Base-by-base conservation (phyloP, 2,888 invertebrate species). In the Drosophila ustulata region DNA sequence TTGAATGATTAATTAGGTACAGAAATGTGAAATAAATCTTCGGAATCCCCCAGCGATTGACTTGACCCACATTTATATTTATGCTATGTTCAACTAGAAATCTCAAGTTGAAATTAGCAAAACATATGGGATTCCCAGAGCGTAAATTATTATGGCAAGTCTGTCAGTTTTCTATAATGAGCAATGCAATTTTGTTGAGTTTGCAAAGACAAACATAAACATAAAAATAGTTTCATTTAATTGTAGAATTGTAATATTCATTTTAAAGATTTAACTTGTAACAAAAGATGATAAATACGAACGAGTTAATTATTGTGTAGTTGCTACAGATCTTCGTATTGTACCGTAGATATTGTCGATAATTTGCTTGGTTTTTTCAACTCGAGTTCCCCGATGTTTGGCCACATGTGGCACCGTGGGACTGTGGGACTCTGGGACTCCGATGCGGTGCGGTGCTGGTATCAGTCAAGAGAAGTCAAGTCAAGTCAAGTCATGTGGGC, bases 401-500 rank as follows among this genome's bases (percentile, higher is more conserved):
- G 39, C 18, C 39, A 41, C 39, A 41, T 41, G 39, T 53, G 18
- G 4, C 1, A 1, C 28, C 23, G 6, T 23, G 50, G 26, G 11
- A 34, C 34, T 34, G 28, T 50, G 11, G 3, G 1, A 0, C 26
- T 30, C 2, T 30, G 50, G 25, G 4, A 23, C 25, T 23, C 7
- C n/a, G n/a, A 6, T 34, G 34, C 37, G n/a, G 4, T 51, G 51
- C 51, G 52, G 8, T 8, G 9, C 11, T 47, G 45, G 4, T 46
- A 39, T 32, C 37, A 55, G 73, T 69, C 18, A 18, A 18, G 18
- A 18, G 18, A 18, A 18, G 18, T 18, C 18, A 18, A 18, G 18
- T 18, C 18, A 18, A 18, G 18, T 18, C 18, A 18, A 18, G 18
- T 18, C 56, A 66, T 56, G 61, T 63, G 74, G 43, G 11, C 30